Evolutionary conservation across 2,888 invertebrate genomes (phyloP), one percentile per base, ranked within the genome.

Genomic region (Trimorus sp.): DNA sequence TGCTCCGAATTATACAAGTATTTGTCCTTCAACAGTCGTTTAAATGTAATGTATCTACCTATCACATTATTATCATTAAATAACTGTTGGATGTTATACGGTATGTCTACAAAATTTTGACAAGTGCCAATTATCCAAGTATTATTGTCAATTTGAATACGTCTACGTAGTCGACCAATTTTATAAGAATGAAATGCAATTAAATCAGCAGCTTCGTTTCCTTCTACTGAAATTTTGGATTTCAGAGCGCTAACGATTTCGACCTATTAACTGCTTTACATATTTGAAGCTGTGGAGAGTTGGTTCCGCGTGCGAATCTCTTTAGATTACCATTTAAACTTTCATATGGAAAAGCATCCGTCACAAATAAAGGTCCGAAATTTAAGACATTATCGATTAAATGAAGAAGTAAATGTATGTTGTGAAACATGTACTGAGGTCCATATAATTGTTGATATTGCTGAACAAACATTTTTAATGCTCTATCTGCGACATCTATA

Each of bases 361-460:
- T 56, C 26, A 56, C 56, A 7, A 8, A 56, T n/a, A 56, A 26
- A 12, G 56, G 56, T 7, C 56, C 56, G n/a, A 56, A 56, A 26
- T 56, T 56, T 56, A 7, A 11, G 16, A 56, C 56, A n/a, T 56
- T 56, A 26, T 56, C 56, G 12, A 56, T 36, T 36, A 56, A 26
- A 26, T 56, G 56, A 8, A 56, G 26, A 26, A 56, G 9, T 11
- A 36, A 8, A 16, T 56, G 56, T 15, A 56, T 9, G 26, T 56
- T 56, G 7, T 7, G 9, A 5, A 7, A 11, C 36, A 56, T 56
- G 36, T 26, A 5, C 8, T 16, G 26, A 26, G 7, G 11, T 9
- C 56, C 56, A 26, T 56, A 45, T 12, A 45, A 45, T 45, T 11
- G 11, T 45, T 45, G 45, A 12, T 11, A 45, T 11, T 45, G 9